Evolutionary conservation across 2,888 invertebrate genomes (phyloP), one percentile per base, ranked within the genome.

Genomic region (Sisyra terminalis): DNA sequence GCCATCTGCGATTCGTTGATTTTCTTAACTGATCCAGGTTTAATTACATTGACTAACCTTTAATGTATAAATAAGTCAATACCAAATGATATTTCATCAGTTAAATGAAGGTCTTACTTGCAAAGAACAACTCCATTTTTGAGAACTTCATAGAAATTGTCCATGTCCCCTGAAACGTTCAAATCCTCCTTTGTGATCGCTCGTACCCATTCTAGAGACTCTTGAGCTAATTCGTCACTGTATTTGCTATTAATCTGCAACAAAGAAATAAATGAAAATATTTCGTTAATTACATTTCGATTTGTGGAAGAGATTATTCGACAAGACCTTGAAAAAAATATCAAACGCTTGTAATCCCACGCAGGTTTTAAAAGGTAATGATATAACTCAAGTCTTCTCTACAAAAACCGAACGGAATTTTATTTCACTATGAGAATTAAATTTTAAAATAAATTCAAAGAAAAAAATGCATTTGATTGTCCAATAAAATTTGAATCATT

Each of bases 221-320:
- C 93, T 53, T 78, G 78, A 2, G 97, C 97, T 48, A 92, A 71
- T 55, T 88, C 88, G 56, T 88, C 85, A 63, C 89, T 96, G 72
- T 96, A 98, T 71, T 97, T 97, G 62, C 90, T 88, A 64, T 92
- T 89, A 53, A 97, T 89, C 97, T 97, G 70, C 10, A 75, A 75
- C 52, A 53, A 55, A 53, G 50, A 51, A 52, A 32, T 13, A 34
- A 30, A 42, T 34, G 11, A 6, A 16, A 38, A 16, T n/a, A 38
- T 38, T 13, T 15, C 13, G 11, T 8, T 7, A 14, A 11, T 34
- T 11, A n/a, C 15, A 7, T 24, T 24, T 24, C 24, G 24, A 24
- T 24, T 24, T 24, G 7, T 24, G 24, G 24, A 24, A 3, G 24
- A 3, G 24, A 24, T 5, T 24, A 24, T 7, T 24, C 24, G 3